Evolutionary conservation across 2,888 invertebrate species (phyloP).

Genomic region (Agriotes lineatus): DNA sequence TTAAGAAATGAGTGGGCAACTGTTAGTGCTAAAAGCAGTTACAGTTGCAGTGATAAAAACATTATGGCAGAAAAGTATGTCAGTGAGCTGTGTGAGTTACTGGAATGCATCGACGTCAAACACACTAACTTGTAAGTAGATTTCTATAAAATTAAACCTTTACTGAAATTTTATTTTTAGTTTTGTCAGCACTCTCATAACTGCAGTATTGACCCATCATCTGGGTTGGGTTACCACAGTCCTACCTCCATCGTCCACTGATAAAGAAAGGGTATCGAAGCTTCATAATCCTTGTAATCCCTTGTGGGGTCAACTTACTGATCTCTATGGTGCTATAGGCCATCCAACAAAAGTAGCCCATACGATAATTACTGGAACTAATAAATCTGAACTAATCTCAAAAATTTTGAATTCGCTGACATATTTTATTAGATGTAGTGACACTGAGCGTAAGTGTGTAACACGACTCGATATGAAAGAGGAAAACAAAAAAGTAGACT

Average conservation of each 20-base stretch:
- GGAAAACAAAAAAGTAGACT: slow-evolving; percentile 61
- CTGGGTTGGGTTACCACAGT: slow-evolving; percentile 92
- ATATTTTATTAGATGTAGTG: slow-evolving; percentile 88
- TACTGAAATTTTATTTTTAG: slow-evolving; percentile 69
- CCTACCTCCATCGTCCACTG: slow-evolving; percentile 58
- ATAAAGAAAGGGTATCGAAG: slow-evolving; percentile 70
- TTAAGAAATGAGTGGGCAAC: slow-evolving; percentile 47
- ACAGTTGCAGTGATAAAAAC: slow-evolving; percentile 46
- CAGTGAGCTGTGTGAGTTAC: slow-evolving; percentile 74
- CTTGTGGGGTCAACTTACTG: slow-evolving; percentile 89
- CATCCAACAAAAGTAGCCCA: slow-evolving; percentile 81
- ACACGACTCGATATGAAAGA: slow-evolving; percentile 44
- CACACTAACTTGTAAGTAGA: slow-evolving; percentile 88
- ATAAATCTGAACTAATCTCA: slow-evolving; percentile 76
- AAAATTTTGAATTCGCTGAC: slow-evolving; percentile 83
- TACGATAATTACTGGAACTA: slow-evolving; percentile 82
- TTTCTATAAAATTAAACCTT: background rate
- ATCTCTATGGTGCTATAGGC: slow-evolving; percentile 88
- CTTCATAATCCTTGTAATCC: slow-evolving; percentile 84
- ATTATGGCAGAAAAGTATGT: slow-evolving; percentile 66
- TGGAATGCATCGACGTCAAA: slow-evolving; percentile 83
- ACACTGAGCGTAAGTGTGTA: slow-evolving; percentile 68
- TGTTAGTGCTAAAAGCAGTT: slow-evolving; percentile 36
- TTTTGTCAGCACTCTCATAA: slow-evolving; percentile 90
- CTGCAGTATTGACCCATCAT: slow-evolving; percentile 90